Base-by-base conservation (phyloP, 2,888 invertebrate genomes). In the Galeruca laticollis region DNA sequence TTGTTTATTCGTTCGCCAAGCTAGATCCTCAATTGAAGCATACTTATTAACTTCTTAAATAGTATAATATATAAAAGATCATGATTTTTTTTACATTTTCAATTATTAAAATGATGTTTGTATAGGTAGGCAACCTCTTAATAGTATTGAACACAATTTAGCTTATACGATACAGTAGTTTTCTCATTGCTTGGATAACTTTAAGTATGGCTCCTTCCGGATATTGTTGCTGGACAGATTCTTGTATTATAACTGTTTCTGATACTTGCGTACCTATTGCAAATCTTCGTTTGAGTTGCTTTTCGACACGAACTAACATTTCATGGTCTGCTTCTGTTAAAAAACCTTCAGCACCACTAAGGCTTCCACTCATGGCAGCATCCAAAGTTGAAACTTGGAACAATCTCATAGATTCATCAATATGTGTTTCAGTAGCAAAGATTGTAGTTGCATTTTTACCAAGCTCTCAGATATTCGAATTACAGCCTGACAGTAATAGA, bases 311-410 rank as follows among this genome's bases (percentile, higher is more conserved):
- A 49, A 90, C 89, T 40, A 99, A 84, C 84, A 93, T 91, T 82
- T 98, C 97, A 80, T 96, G 95, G 84, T 99, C 98, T 84, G 96
- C 97, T 79, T 95, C 94, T 0, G 96, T 92, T 0, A 98, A 97
- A 83, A 99, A 99, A 9, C 99, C 99, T 88, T 99, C 99, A n/a
- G 95, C 97, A 56, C 95, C 97, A 70, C 97, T 91, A 65, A 99
- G 87, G 80, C 90, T 93, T 52, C 99, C 99, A 1, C 95, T 93
- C 89, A 92, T 94, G 0, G 99, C 99, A 43, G 99, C 98, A 84
- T 96, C 96, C 60, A 99, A 87, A 0, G 99, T 99, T 0, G 99
- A 99, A 6, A 99, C 99, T 87, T 97, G 96, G 87, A 99, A 99
- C 60, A 99, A 88, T 18, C 99, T 88, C 51, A 99, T 87, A 0